Evolutionary conservation across 37 sponge, comb jelly and placozoan genomes (phyloP), one percentile per base, ranked within the genome.

Genomic region (Mnemiopsis leidyi): DNA sequence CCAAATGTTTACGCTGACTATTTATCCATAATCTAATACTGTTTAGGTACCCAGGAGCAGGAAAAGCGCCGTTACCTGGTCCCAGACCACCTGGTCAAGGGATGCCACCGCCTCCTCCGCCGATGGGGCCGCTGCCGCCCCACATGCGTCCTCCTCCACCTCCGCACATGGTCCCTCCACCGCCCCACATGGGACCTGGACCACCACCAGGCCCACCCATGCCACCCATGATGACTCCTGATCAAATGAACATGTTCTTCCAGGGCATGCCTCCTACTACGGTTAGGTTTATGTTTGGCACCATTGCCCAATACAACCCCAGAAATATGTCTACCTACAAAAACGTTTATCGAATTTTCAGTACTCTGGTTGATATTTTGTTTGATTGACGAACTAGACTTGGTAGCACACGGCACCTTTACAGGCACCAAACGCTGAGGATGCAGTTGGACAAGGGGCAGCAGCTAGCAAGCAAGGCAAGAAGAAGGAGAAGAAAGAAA

Each of bases 401-500:
- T n/a, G n/a, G n/a, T n/a, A n/a, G n/a, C n/a, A n/a, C n/a, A n/a
- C n/a, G n/a, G n/a, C n/a, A n/a, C 61, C 61, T 48, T 48, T 18
- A 5, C 61, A 48, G 61, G 13, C 61, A 13, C 75, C 75, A 25
- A 71, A 79, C 82, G 21, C 36, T 2, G 38, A 79, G 36, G 82
- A 79, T 31, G 82, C 29, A 3, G 67, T 26, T 7, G 67, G 67
- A 0, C 24, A n/a, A 1, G 90, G 67, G 23, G 68, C 38, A 2
- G 68, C 18, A 67, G 25, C 90, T 40, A 38, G 61, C 2, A 85
- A 85, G 90, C 0, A 85, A 38, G 36, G 36, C 61, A 71, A 71
- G 30, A 85, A 85, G 90, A 18, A n/a, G 30, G 61, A 96, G 68
- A 94, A 68, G 69, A 94, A 82, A 69, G 88, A 95, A 38, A 95